Evolutionary conservation across 2,113 vertebrate genomes (phyloP).

Genomic region (Microtus montanus): DNA sequence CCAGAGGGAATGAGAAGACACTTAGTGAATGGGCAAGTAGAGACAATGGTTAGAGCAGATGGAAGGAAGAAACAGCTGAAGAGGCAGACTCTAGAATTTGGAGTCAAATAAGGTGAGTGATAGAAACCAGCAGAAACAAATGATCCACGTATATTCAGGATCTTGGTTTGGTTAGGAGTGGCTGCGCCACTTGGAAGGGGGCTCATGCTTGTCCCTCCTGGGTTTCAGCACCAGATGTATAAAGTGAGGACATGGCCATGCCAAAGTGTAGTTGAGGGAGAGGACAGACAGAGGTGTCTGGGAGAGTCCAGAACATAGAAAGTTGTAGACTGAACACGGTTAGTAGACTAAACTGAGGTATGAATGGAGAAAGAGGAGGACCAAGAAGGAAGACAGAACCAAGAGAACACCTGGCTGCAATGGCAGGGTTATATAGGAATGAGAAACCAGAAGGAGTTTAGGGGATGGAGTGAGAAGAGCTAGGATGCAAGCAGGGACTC

Average conservation of each 20-base stretch:
- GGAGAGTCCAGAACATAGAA: not conserved
- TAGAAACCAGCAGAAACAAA: too few relatives aligned
- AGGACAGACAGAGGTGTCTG: not conserved
- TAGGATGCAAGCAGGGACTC: not conserved
- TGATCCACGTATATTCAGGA: too few relatives aligned
- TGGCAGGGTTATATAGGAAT: not conserved
- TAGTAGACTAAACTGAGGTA: not conserved
- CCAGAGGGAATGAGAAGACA: not conserved
- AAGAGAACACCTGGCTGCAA: not conserved
- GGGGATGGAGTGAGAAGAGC: not conserved
- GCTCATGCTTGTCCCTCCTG: not conserved
- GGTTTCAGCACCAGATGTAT: not conserved
- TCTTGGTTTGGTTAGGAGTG: not conserved
- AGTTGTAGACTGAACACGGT: not conserved
- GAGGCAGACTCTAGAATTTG: too few relatives aligned
- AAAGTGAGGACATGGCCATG: not conserved
- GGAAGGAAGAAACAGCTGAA: too few relatives aligned
- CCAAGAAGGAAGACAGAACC: not conserved
- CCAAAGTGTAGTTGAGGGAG: not conserved
- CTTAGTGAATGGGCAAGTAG: not conserved
- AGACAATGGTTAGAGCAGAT: not conserved
- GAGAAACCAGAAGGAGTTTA: not conserved
- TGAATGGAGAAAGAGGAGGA: not conserved
- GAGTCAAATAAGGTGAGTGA: too few relatives aligned
- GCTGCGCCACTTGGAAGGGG: not conserved